A percentile compares a stretch with the other conserved stretches of the same genome.
Conservation (phyloP, 2,113 vertebrate genomes). For the Leptobrachium ailaonicum region DNA sequence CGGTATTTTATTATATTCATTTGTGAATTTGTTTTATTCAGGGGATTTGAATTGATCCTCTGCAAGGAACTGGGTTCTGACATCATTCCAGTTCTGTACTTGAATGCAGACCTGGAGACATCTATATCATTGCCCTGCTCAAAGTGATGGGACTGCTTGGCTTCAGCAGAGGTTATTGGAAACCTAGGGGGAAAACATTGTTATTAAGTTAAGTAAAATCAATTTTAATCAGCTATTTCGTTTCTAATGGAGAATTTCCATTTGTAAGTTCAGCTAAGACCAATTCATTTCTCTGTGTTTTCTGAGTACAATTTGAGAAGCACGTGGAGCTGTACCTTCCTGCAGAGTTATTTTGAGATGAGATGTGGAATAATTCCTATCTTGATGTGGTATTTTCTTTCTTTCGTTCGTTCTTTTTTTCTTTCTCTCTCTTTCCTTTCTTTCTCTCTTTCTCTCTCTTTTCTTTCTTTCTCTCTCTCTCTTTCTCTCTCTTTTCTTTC, state of each 20-base stretch:
- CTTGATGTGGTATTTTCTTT: not conserved
- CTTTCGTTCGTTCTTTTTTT: not conserved
- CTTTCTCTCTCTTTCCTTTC: not conserved
- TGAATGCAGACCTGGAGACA: not conserved
- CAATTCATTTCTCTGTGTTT: constrained; percentile 32
- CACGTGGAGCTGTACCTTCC: not conserved
- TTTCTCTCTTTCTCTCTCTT: not conserved
- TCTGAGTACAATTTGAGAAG: constrained; percentile 16
- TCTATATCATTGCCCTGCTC: not conserved
- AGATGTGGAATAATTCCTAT: not conserved
- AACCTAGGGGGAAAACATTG: constrained; percentile 33
- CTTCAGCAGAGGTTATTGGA: constrained; percentile 16
- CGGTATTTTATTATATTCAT: no score
- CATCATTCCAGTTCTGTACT: not conserved
- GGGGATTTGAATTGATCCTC: not conserved
- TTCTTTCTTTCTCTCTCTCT: not conserved
- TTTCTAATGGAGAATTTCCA: constrained; percentile 48
- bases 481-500: not conserved
- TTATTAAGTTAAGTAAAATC: constrained; percentile 50
- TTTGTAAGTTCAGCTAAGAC: constrained; percentile 40
- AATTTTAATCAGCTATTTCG: constrained; percentile 49
- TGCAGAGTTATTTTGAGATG: no score
- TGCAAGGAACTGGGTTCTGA: not conserved
- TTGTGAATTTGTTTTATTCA: not conserved
- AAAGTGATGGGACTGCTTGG: constrained; percentile 6